Evolutionary conservation across 64 coral and sea anemone species (phyloP).

Genomic region (Stichodactyla helianthus): DNA sequence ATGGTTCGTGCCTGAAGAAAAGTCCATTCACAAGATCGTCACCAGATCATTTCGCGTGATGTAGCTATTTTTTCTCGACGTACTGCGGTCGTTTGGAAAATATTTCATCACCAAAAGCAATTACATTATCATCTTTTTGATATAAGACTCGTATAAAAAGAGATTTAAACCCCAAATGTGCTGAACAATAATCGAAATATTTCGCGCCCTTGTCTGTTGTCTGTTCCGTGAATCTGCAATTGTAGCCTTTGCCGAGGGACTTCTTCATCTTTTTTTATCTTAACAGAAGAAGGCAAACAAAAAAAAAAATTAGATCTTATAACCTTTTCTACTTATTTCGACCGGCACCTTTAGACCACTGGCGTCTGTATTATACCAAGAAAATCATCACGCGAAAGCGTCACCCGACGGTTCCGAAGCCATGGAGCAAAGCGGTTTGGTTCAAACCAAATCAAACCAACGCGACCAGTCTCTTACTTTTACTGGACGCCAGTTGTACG

Average conservation of each 20-base stretch:
- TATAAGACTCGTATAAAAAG: not conserved
- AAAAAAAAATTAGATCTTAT: not conserved
- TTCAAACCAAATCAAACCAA: not conserved
- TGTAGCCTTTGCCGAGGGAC: not conserved
- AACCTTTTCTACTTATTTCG: not conserved
- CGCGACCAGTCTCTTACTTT: not conserved
- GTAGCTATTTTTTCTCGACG: not conserved
- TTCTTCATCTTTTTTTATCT: not conserved
- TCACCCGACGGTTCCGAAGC: not conserved
- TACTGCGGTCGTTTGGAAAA: not conserved
- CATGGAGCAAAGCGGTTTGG: not conserved
- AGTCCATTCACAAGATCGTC: not conserved
- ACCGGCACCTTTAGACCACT: not conserved
- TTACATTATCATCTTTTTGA: not conserved
- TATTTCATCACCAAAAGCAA: not conserved
- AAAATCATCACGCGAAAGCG: not conserved
- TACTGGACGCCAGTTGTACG: not conserved
- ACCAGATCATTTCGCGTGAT: not conserved
- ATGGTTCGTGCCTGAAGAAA: not conserved
- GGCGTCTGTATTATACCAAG: not conserved
- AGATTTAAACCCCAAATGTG: not conserved
- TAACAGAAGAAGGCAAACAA: not conserved
- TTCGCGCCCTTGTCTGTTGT: not conserved
- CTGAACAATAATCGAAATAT: not conserved
- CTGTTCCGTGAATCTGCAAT: not conserved